Evolutionary conservation across 2,888 invertebrate genomes (phyloP).

Genomic region (Nymphalis c-album): DNA sequence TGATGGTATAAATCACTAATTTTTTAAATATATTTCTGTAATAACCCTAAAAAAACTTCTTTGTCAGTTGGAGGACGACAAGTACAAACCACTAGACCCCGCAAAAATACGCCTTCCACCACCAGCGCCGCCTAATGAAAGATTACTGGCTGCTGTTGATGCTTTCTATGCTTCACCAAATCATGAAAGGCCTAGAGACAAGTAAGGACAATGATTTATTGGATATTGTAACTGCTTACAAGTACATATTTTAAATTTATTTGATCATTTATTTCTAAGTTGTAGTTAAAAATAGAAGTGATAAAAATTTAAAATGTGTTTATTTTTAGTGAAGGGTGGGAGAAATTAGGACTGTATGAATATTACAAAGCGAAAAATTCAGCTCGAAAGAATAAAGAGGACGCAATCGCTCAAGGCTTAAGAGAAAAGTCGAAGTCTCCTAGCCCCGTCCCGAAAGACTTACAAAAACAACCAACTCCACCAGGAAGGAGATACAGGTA

Average conservation of each 20-base stretch:
- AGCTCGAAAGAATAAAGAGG: slow-evolving; percentile 93
- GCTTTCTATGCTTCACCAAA: slow-evolving; percentile 97
- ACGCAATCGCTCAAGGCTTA: slow-evolving; percentile 87
- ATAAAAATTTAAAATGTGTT: not conserved
- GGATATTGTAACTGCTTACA: not conserved
- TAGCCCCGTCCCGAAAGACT: slow-evolving; percentile 88
- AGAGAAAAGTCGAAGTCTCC: slow-evolving; percentile 89
- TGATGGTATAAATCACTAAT: no score
- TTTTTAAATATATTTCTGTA: no score
- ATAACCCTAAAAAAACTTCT: not conserved
- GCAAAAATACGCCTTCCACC: slow-evolving; percentile 95
- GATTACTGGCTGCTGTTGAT: slow-evolving; percentile 95
- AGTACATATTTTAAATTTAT: no score
- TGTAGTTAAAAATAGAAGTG: no score
- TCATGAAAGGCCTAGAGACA: slow-evolving; percentile 96
- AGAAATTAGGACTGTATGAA: slow-evolving; percentile 97
- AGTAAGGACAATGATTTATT: slow-evolving; percentile 71
- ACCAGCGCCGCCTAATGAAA: slow-evolving; percentile 96
- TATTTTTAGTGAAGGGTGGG: slow-evolving; percentile 94
- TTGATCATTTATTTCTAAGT: no score
- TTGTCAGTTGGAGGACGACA: slow-evolving; percentile 90
- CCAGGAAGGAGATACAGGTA: slow-evolving; percentile 88
- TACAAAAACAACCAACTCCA: slow-evolving; percentile 86
- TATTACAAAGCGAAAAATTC: slow-evolving; percentile 98
- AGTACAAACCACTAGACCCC: slow-evolving; percentile 94